Percentiles rank a stretch among this genome's conserved stretches.
These are phyloP conservation scores for Helicoverpa armigera DNA, from an alignment of 1,140 invertebrate species.

Conservation along the genomic window DNA sequence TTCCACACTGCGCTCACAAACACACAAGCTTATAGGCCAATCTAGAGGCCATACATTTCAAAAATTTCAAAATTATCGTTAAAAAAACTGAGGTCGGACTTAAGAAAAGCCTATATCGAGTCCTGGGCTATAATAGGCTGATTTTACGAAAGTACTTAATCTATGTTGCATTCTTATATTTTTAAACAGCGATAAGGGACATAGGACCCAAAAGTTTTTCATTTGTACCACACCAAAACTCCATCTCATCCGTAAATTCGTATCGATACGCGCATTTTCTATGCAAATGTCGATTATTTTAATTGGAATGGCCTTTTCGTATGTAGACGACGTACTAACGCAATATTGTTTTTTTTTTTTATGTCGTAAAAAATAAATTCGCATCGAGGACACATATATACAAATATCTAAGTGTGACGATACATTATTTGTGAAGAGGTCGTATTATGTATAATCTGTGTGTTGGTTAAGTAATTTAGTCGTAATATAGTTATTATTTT, in stretches of 20 bases:
- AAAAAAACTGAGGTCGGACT: too few species aligned
- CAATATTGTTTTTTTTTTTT: conserved; percentile 44
- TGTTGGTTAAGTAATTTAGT: not conserved
- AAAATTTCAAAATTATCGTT: too few species aligned
- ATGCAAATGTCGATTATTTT: conserved; percentile 69
- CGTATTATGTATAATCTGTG: conserved; percentile 7
- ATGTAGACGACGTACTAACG: conserved; percentile 38
- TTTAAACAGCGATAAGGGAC: not conserved
- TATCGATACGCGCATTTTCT: conserved; percentile 64
- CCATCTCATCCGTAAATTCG: conserved; percentile 52
- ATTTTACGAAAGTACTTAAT: too few species aligned
- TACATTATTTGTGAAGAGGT: conserved; percentile 31
- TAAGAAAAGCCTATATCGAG: too few species aligned
- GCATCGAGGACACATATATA: conserved; percentile 46
- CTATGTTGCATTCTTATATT: too few species aligned
- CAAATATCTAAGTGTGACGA: conserved; percentile 12
- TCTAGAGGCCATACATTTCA: too few species aligned
- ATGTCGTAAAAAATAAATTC: conserved; percentile 46
- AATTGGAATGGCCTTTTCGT: conserved; percentile 67
- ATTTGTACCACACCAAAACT: conserved; percentile 49
- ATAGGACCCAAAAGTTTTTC: too few species aligned
- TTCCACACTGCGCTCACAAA: too few species aligned
- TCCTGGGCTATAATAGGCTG: too few species aligned
- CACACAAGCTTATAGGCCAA: too few species aligned
- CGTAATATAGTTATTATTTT: not conserved